Base-by-base conservation (phyloP, 2,888 invertebrate genomes). In the Yponomeuta cagnagella region DNA sequence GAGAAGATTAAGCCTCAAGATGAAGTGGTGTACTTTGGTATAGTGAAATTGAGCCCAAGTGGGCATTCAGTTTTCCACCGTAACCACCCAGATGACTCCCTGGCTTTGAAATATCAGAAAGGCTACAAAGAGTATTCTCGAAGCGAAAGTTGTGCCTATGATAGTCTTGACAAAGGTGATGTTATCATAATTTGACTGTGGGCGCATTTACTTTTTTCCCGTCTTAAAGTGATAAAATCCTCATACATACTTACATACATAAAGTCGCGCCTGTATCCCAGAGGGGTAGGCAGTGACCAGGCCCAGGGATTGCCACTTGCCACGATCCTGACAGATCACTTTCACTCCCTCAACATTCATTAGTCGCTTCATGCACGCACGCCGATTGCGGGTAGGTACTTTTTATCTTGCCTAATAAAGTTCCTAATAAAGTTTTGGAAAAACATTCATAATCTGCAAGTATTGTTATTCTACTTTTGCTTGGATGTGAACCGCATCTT, bases 41-140 rank as follows among this genome's bases (percentile, higher is more conserved):
- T 91, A 0, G 80, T 92, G 0, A 89, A 87, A 75, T 74, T 92
- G 9, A 79, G 81, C 75, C 71, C 77, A 0, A 76, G 78, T 70
- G 89, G 89, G 0, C 79, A 87, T 75, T 89, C 89, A 0, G 68
- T 86, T 0, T 88, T 87, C 65, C 86, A 83, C 69, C 81, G 77
- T 2, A 83, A 78, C 0, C 69, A 79, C 52, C 88, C 89, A 0
- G 76, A 75, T 10, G 81, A 91, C 76, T 91, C 92, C 8, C 78
- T 90, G 2, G 92, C 92, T 1, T 75, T 92, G 71, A 88, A 82
- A 74, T 90, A 90, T 74, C 90, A 92, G 72, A 90, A 86, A 73
- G 92, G 92, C 0, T 92, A 84, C 66, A 83, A 82, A 66, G 81
- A 86, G 71, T 80, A 78, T 72, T 70, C 73, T 10, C 72, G 71